Conservation (phyloP, 1,140 invertebrate species). For the Halesus radiatus region DNA sequence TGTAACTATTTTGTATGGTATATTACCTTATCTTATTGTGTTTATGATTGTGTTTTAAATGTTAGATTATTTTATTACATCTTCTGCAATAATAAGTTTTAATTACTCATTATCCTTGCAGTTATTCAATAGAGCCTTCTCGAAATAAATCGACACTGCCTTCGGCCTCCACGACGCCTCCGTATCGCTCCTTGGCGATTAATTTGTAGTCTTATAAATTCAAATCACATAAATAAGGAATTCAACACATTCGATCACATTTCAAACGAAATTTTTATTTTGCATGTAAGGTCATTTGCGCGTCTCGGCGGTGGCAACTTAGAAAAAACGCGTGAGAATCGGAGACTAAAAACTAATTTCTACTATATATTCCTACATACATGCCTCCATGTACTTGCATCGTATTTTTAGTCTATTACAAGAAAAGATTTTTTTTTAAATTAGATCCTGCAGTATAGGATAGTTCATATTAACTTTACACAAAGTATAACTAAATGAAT, state of each 20-base stretch:
- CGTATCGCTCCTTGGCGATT: not conserved
- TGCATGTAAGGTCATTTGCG: conserved; percentile 6
- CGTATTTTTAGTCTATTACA: not conserved
- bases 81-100: not conserved
- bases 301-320: not conserved
- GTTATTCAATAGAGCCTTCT: not conserved
- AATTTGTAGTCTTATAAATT: not conserved
- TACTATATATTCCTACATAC: not conserved
- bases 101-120: not conserved
- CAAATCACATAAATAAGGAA: conserved; percentile 1
- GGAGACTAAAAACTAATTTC: not conserved
- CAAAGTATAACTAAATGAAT: no score
- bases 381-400: not conserved
- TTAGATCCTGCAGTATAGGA: not conserved
- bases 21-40: no score
- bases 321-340: not conserved
- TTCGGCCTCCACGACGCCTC: not conserved
- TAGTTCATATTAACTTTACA: no score
- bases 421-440: not conserved
- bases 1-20: no score
- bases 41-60: not conserved
- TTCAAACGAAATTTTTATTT: conserved; percentile 22
- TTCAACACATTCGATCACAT: conserved; percentile 19
- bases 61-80: not conserved
- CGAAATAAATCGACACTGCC: not conserved